Conservation (phyloP, 2,113 vertebrate species). For the Odontophorus gujanensis region DNA sequence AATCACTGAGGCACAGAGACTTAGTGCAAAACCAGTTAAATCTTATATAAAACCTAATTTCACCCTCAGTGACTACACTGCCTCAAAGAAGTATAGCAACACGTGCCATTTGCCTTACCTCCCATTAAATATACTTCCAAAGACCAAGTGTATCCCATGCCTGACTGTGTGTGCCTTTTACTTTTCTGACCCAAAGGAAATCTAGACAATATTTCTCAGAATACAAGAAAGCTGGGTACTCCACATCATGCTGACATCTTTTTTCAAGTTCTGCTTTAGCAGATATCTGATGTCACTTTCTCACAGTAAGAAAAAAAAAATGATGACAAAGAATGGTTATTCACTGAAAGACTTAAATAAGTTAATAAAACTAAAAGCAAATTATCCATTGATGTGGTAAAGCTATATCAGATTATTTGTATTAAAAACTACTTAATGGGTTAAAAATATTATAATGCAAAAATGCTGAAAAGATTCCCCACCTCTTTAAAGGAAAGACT, state of each 20-base stretch:
- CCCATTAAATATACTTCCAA: background rate
- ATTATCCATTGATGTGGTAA: background rate
- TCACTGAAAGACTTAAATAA: background rate
- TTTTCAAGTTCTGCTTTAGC: background rate
- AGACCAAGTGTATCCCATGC: background rate
- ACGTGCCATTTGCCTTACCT: background rate
- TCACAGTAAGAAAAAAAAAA: background rate
- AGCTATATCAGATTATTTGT: background rate
- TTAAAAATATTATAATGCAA: background rate
- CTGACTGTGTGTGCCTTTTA: background rate
- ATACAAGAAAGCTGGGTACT: background rate
- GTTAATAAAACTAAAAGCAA: background rate
- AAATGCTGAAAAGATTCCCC: background rate
- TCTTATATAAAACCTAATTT: slow-evolving; percentile 1
- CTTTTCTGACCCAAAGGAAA: background rate
- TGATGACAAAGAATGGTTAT: background rate
- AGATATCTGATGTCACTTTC: background rate
- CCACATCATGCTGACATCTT: rapidly evolving
- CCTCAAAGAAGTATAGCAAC: background rate
- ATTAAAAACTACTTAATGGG: background rate
- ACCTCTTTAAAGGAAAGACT: background rate
- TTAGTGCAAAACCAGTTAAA: background rate
- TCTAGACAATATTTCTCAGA: background rate
- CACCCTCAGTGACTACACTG: background rate
- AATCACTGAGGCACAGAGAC: background rate